A percentile compares a stretch with the other conserved stretches of the same genome.
These are phyloP conservation scores for Euplagia quadripunctaria DNA, from an alignment of 2,888 invertebrate species.

Conservation along the genomic window DNA sequence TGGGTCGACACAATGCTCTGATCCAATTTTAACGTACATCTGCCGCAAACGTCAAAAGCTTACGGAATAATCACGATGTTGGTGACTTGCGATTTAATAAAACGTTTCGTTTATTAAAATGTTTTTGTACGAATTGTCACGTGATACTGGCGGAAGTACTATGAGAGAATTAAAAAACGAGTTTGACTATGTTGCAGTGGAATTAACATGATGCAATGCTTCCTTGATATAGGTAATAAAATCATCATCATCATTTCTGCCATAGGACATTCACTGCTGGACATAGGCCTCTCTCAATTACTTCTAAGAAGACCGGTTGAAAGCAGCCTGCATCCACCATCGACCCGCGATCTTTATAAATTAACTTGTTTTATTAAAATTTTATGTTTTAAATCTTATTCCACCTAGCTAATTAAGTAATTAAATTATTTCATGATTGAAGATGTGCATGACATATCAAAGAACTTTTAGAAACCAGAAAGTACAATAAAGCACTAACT, in stretches of 20 bases:
- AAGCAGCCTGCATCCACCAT: too few species aligned
- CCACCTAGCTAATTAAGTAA: not conserved
- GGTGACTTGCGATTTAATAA: slow-evolving; percentile 40
- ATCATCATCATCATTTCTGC: too few species aligned
- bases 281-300: too few species aligned
- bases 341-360: too few species aligned
- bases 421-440: slow-evolving; percentile 1
- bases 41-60: slow-evolving; percentile 56
- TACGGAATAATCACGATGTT: slow-evolving; percentile 47
- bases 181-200: not conserved
- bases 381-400: too few species aligned
- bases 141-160: not conserved
- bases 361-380: too few species aligned
- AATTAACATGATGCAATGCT: not conserved
- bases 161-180: not conserved
- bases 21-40: slow-evolving; percentile 59
- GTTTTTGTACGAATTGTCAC: slow-evolving; percentile 14
- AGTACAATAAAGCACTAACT: not conserved
- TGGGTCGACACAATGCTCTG: slow-evolving; percentile 54
- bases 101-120: slow-evolving; percentile 23
- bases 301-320: too few species aligned
- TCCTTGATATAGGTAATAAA: not conserved
- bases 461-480: not conserved
- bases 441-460: not conserved
- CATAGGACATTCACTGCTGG: too few species aligned